Conservation (phyloP, 2,797 vertebrate species). For the Gouania willdenowi region DNA sequence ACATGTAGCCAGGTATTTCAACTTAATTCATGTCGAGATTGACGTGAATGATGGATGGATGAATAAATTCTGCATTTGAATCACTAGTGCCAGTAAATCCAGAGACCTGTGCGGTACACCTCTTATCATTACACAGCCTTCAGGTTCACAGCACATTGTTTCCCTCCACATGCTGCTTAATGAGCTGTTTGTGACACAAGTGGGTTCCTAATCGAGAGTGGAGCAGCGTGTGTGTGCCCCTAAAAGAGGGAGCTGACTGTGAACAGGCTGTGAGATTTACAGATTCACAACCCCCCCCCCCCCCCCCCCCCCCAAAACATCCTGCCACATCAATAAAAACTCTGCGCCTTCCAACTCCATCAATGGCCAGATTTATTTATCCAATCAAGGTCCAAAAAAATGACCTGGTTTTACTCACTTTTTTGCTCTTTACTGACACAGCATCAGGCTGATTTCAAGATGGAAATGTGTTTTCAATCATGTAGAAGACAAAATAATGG, state of each 20-base stretch:
- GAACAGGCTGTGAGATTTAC: slow-evolving; percentile 66
- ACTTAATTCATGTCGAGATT: too few species aligned
- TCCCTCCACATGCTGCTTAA: slow-evolving; percentile 60
- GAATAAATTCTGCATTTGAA: too few species aligned
- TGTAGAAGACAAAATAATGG: slow-evolving; percentile 5
- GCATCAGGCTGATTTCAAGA: not conserved
- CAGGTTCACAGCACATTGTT: slow-evolving; percentile 48
- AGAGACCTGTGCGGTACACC: slow-evolving; percentile 17
- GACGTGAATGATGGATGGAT: too few species aligned
- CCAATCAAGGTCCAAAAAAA: slow-evolving; percentile 29
- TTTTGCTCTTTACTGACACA: slow-evolving; percentile 9
- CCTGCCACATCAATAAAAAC: slow-evolving; percentile 77
- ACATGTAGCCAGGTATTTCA: too few species aligned
- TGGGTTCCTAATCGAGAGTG: slow-evolving; percentile 66
- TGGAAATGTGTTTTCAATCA: not conserved
- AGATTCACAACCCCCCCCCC: slow-evolving; percentile 55
- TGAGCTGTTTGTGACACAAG: slow-evolving; percentile 72
- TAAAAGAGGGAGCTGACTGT: slow-evolving; percentile 63
- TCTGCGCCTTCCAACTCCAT: slow-evolving; percentile 52
- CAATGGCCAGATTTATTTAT: slow-evolving; percentile 69
- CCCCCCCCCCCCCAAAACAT: too few species aligned
- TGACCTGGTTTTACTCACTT: slow-evolving; percentile 28
- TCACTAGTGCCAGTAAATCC: slow-evolving; percentile 10
- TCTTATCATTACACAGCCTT: slow-evolving; percentile 58
- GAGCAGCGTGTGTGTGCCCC: slow-evolving; percentile 53